phyloP scores from a whole-genome alignment of 2,113 vertebrate genomes.

The Chaetodon trifascialis region DNA sequence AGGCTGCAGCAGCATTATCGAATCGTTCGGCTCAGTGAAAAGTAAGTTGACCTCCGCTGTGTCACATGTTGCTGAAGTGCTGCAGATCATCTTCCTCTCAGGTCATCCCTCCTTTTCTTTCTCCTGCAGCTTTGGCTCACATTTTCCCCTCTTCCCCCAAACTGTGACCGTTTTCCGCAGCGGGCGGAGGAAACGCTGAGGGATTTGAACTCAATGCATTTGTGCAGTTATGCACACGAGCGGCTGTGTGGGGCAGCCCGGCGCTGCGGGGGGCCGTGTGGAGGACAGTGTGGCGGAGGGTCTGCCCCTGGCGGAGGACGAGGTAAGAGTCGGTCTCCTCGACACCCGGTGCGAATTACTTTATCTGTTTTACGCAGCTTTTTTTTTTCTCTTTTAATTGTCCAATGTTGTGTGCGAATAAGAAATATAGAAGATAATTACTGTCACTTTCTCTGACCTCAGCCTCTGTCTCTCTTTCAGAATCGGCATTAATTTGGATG shows the following conservation, averaged over 20 bases:
- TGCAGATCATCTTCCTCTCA: neutral
- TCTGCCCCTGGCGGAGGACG: conserved; percentile 45
- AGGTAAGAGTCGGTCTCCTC: conserved; percentile 52
- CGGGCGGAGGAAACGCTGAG: no score
- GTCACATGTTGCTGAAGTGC: neutral
- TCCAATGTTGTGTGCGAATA: neutral
- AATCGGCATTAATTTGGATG: conserved; percentile 30
- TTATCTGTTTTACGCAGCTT: neutral
- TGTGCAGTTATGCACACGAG: no score
- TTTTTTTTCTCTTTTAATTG: no score
- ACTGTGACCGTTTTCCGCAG: no score
- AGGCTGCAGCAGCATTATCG: neutral
- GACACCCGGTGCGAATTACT: fast-evolving
- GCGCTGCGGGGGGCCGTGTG: conserved; percentile 78
- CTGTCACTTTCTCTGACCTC: neutral
- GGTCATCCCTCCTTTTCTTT: neutral
- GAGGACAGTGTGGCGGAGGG: conserved; percentile 70
- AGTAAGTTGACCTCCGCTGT: neutral
- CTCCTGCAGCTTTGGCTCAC: no score
- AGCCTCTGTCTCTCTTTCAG: conserved; percentile 37
- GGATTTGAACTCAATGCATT: no score
- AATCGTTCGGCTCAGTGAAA: neutral
- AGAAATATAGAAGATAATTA: neutral
- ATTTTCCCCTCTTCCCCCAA: no score
- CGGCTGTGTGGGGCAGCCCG: conserved; percentile 85